Percentiles rank a stretch among this genome's conserved stretches.
phyloP scores from a whole-genome alignment of 1,140 invertebrate genomes.

The Diprion similis region DNA sequence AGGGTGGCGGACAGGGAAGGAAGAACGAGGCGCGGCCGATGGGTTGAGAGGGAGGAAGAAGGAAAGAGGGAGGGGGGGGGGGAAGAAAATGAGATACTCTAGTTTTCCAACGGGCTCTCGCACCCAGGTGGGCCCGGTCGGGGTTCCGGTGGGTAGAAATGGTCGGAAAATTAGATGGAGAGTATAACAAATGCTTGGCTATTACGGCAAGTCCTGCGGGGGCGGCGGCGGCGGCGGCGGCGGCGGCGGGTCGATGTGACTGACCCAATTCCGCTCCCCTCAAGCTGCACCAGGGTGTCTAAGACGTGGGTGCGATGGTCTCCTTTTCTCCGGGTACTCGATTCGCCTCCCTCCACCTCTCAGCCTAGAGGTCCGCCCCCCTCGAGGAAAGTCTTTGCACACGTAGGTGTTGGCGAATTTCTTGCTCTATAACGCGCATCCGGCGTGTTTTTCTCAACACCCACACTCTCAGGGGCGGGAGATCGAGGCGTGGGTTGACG shows the following conservation, averaged over 20 bases:
- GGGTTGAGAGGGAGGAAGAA: too few relatives aligned
- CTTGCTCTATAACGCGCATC: too few relatives aligned
- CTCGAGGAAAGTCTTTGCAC: too few relatives aligned
- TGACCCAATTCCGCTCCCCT: conserved; percentile 1
- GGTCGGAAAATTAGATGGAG: conserved; percentile 5
- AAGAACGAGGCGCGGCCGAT: too few relatives aligned
- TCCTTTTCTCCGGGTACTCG: neutral
- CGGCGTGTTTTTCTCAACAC: neutral
- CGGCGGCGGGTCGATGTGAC: conserved; percentile 3
- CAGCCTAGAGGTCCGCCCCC: neutral
- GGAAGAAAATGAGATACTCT: neutral
- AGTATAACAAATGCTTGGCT: conserved; percentile 3
- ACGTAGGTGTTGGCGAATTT: too few relatives aligned
- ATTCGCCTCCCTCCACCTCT: neutral
- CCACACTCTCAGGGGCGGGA: neutral
- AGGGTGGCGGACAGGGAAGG: too few relatives aligned
- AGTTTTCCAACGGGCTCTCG: neutral
- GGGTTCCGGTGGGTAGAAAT: neutral
- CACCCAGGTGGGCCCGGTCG: neutral
- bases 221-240: neutral
- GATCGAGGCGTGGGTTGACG: conserved; percentile 3
- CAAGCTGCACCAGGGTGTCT: neutral
- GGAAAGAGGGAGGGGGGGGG: too few relatives aligned
- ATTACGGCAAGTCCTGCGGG: neutral
- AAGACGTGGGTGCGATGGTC: neutral